Base-by-base conservation (phyloP, 2,888 invertebrate species). In the Leuctra nigra region DNA sequence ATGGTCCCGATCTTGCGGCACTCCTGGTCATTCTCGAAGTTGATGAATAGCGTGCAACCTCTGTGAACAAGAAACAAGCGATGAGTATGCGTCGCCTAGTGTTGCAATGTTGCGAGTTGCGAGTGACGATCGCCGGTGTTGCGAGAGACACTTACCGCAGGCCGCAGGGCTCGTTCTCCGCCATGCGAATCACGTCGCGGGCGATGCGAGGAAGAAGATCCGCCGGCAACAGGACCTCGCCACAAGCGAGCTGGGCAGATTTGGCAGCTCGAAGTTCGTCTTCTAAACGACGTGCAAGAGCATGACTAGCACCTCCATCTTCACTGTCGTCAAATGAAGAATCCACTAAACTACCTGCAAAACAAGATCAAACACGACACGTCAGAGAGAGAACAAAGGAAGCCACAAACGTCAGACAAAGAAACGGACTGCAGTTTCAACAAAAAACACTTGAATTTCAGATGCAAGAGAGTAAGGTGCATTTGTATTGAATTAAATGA, bases 91-190 rank as follows among this genome's bases (percentile, higher is more conserved):
- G 11, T 7, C 29, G 29, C 29, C 7, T 11, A n/a, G n/a, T n/a
- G n/a, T n/a, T n/a, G n/a, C n/a, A n/a, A n/a, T n/a, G n/a, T n/a
- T n/a, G n/a, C n/a, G 6, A 29, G 29, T 11, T 7, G 29, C 11
- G 6, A 29, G 7, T 29, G 11, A 29, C 6, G 29, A 29, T 29
- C 11, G 29, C 11, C 11, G 29, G 29, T 29, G 29, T 29, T 16
- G 3, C 41, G 18, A 14, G 4, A 23, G 47, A 13, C 59, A 58
- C 63, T 65, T 61, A 73, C 64, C 90, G 77, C 50, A 92, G 80
- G 53, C 93, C 94, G 74, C 91, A 93, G 16, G 93, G 93, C 73
- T 94, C 93, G 53, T 85, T 84, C 70, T 91, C 91, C 1, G 93
- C 89, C 77, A 90, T 84, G 55, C 82, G 79, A 54, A 92, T 77